Conservation (phyloP, 2,797 vertebrate genomes). For the Phalanger gymnotis region DNA sequence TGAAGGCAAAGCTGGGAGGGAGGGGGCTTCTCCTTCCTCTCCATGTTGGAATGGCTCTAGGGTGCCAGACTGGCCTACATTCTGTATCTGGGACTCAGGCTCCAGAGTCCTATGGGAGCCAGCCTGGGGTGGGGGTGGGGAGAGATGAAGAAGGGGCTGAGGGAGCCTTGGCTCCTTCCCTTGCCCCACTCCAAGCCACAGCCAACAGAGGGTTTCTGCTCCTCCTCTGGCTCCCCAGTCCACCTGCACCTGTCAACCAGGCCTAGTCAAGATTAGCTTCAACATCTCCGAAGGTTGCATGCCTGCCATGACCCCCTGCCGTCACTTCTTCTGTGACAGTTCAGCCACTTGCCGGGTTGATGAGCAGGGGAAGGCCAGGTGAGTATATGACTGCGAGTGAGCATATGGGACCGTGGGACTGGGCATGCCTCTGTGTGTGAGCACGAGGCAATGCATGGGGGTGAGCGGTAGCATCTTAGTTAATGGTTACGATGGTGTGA, state of each 20-base stretch:
- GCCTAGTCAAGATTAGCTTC: constrained; percentile 80
- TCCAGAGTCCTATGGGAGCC: neutral
- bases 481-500: neutral
- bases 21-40: neutral
- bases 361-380: constrained; percentile 81
- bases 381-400: constrained; percentile 13
- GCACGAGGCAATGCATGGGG: neutral
- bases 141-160: neutral
- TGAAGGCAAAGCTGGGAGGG: neutral
- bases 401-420: too few species aligned
- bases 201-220: neutral
- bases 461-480: neutral
- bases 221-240: constrained; percentile 76
- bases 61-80: neutral
- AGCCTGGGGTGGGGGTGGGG: accelerated
- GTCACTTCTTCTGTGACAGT: constrained; percentile 83
- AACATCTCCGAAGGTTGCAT: constrained; percentile 83
- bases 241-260: constrained; percentile 89
- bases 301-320: constrained; percentile 81
- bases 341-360: constrained; percentile 85
- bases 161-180: neutral
- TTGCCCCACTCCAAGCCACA: neutral
- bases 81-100: neutral
- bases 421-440: neutral
- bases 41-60: neutral